These are phyloP conservation scores for Xiphorhynchus erythropygius DNA, from an alignment of 2,797 vertebrate genomes.

Conservation along the genomic window DNA sequence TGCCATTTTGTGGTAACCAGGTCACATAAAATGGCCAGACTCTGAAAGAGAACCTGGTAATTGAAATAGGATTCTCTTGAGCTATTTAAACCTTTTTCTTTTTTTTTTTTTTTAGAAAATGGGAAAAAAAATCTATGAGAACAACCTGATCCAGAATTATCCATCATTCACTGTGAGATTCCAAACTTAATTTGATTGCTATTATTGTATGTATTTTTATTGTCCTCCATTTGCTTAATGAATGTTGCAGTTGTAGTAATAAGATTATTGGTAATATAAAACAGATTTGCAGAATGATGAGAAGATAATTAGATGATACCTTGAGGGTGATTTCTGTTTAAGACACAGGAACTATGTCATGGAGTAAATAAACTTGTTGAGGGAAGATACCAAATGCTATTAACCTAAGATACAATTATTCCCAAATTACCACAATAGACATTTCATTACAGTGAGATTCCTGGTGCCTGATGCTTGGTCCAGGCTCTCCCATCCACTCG, in stretches of 20 bases:
- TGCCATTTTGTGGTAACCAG: background rate
- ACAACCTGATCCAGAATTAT: constrained; percentile 9
- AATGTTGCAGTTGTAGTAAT: constrained; percentile 62
- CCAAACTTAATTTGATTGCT: constrained; percentile 61
- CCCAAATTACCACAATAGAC: background rate
- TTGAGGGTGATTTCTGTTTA: constrained; percentile 60
- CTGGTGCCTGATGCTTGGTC: background rate
- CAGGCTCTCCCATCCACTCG: background rate
- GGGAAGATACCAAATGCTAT: background rate
- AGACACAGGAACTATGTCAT: constrained; percentile 26
- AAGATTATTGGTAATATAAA: constrained; percentile 66
- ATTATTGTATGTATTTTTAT: constrained; percentile 54
- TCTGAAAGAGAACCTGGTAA: background rate
- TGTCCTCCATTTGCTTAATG: constrained; percentile 53
- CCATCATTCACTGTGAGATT: constrained; percentile 26
- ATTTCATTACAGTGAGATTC: background rate
- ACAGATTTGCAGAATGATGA: constrained; percentile 63
- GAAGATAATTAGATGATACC: constrained; percentile 72
- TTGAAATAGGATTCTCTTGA: constrained; percentile 13
- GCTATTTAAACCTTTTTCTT: background rate
- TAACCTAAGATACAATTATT: constrained; percentile 6
- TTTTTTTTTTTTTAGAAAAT: constrained; percentile 18
- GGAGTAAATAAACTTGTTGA: constrained; percentile 47
- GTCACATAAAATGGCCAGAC: background rate
- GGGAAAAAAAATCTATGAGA: background rate